Base-by-base conservation (phyloP, 1,140 invertebrate genomes). In the Pachypeltis micranthus region DNA sequence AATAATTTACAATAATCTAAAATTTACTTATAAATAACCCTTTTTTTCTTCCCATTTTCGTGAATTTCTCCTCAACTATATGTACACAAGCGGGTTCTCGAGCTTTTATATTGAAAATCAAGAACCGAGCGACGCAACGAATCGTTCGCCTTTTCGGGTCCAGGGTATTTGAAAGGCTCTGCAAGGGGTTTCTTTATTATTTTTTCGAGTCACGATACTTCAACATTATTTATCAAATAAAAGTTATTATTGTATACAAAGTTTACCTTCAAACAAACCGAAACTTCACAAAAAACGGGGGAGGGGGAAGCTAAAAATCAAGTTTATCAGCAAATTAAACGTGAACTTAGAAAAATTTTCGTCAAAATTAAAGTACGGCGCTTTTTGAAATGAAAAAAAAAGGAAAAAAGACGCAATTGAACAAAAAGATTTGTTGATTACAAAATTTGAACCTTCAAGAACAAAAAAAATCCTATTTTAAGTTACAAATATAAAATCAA, bases 1-100 rank as follows among this genome's bases (percentile, higher is more conserved):
- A 51, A 51, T 51, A 51, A 51, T 51, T 51, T 51, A 51, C 47
- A 51, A 51, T 51, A 51, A 10, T 14, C 47, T 51, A 51, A 51
- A 4, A 51, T 51, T 51, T 10, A 10, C n/a, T 39, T 39, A 39
- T 10, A 39, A 10, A 51, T 51, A 21, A 51, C 16, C 16, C 16
- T 39, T 39, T 16, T 39, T 39, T 16, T 16, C 16, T 39, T 39
- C 12, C 12, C 12, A 10, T 14, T 51, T 10, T 51, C 47, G 21
- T 4, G 10, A 10, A 16, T 51, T 51, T 51, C 4, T 51, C 23
- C 16, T 39, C 31, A 39, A 39, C 31, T 51, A 51, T 51, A 21
- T 51, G 23, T 21, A 51, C 12, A 21, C 12, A 21, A 51, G 4
- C n/a, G n/a, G n/a, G n/a, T n/a, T n/a, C n/a, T n/a, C n/a, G n/a